Conservation (phyloP, 2,113 vertebrate genomes). For the Procavia capensis region DNA sequence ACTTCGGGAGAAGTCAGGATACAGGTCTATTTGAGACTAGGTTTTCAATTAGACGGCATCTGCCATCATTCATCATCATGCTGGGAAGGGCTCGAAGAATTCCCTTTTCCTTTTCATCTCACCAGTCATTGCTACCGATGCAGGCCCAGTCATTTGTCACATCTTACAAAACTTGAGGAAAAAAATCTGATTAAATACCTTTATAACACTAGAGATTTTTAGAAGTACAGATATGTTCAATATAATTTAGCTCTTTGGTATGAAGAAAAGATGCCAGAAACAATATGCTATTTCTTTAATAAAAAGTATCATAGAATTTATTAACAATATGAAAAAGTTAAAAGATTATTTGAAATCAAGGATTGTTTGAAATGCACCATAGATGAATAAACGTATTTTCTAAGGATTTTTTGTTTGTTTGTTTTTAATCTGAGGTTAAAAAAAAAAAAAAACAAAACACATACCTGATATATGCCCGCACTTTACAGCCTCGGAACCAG, state of each 20-base stretch:
- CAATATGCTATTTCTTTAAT: background rate
- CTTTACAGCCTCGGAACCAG: slow-evolving; percentile 92
- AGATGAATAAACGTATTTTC: background rate
- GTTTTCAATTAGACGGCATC: background rate
- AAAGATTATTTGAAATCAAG: background rate
- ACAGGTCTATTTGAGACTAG: too few relatives aligned
- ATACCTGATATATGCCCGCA: slow-evolving; percentile 93
- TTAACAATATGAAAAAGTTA: background rate
- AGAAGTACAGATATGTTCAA: background rate
- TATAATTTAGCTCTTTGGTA: background rate
- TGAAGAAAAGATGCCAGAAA: background rate
- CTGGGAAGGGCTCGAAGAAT: background rate
- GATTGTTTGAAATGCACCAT: background rate
- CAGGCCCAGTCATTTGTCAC: background rate
- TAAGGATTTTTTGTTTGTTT: background rate
- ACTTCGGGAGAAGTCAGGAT: background rate
- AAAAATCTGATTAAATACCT: background rate
- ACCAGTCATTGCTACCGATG: background rate
- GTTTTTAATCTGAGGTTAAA: background rate
- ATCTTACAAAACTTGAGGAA: background rate
- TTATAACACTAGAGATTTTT: background rate
- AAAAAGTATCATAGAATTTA: background rate
- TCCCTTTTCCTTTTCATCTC: background rate
- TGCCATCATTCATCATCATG: background rate
- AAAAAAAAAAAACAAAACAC: too few relatives aligned